Evolutionary conservation across 2,888 invertebrate species (phyloP).

Genomic region (Subacronicta megacephala): DNA sequence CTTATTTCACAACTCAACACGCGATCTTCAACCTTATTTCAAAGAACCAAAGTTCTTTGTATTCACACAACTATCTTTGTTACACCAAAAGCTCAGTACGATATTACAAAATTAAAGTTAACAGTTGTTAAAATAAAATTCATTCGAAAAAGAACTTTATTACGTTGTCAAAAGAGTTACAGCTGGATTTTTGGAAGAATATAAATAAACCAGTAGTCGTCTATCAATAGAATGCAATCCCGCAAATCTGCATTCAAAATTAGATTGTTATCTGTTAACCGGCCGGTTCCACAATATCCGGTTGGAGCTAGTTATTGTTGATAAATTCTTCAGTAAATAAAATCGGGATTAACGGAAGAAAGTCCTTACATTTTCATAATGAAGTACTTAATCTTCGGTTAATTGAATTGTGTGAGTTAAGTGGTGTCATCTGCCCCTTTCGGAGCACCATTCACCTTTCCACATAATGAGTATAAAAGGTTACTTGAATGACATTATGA

Average conservation of each 20-base stretch:
- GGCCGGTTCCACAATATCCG: conserved; percentile 70
- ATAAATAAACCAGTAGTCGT: conserved; percentile 47
- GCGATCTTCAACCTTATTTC: conserved; percentile 25
- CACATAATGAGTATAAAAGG: conserved; percentile 42
- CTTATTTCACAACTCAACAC: neutral
- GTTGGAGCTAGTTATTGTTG: conserved; percentile 59
- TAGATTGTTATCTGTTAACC: conserved; percentile 84
- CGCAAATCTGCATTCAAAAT: conserved; percentile 79
- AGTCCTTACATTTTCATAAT: conserved; percentile 49
- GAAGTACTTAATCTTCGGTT: conserved; percentile 56
- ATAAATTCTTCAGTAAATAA: conserved; percentile 48
- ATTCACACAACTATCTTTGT: conserved; percentile 30
- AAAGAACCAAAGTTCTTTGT: conserved; percentile 1
- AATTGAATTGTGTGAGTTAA: conserved; percentile 59
- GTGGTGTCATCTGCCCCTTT: conserved; percentile 61
- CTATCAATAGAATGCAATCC: conserved; percentile 69
- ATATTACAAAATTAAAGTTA: conserved; percentile 37
- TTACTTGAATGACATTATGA: conserved; percentile 34
- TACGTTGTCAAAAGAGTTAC: rapidly evolving
- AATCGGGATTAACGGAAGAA: conserved; percentile 56
- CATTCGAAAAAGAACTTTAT: conserved; percentile 24
- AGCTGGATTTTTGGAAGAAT: conserved; percentile 30
- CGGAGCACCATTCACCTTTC: conserved; percentile 48
- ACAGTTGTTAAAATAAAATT: conserved; percentile 13
- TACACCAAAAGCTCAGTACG: conserved; percentile 49